phyloP scores from a whole-genome alignment of 2,797 vertebrate genomes.

The Pangasius macronema region DNA sequence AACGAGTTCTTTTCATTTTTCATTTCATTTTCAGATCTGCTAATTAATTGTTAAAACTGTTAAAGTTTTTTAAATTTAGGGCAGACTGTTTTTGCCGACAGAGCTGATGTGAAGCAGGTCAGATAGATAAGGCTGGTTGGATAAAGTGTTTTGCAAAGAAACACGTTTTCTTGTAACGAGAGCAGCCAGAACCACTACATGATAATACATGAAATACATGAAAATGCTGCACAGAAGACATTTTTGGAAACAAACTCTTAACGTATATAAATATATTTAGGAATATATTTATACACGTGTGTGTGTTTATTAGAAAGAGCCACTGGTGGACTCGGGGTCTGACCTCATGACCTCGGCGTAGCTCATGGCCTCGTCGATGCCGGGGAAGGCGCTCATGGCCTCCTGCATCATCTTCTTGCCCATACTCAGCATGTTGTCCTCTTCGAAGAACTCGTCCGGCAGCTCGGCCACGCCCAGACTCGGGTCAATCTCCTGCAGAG shows the following conservation, averaged over 20 bases:
- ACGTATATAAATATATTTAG: too few relatives aligned
- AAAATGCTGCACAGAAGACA: background rate
- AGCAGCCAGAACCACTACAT: background rate
- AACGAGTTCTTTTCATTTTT: background rate
- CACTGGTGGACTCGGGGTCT: conserved; percentile 6
- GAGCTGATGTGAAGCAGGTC: background rate
- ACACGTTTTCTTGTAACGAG: background rate
- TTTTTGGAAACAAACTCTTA: too few relatives aligned
- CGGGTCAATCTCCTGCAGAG: conserved; percentile 88
- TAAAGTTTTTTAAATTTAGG: background rate
- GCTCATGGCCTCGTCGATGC: conserved; percentile 95
- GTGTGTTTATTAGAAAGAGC: background rate
- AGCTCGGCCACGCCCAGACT: conserved; percentile 92
- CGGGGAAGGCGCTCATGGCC: conserved; percentile 94
- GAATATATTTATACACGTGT: too few relatives aligned
- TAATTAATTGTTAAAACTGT: background rate
- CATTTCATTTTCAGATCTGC: background rate
- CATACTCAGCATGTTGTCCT: conserved; percentile 97
- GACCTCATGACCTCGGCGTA: conserved; percentile 95
- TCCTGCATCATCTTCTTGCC: conserved; percentile 99
- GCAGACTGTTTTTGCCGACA: background rate
- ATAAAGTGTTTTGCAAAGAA: background rate
- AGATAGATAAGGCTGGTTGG: background rate
- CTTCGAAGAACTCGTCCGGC: conserved; percentile 95
- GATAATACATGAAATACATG: too few relatives aligned